Base-by-base conservation (phyloP, 2,888 invertebrate genomes). In the Leptinotarsa rubiginosa region DNA sequence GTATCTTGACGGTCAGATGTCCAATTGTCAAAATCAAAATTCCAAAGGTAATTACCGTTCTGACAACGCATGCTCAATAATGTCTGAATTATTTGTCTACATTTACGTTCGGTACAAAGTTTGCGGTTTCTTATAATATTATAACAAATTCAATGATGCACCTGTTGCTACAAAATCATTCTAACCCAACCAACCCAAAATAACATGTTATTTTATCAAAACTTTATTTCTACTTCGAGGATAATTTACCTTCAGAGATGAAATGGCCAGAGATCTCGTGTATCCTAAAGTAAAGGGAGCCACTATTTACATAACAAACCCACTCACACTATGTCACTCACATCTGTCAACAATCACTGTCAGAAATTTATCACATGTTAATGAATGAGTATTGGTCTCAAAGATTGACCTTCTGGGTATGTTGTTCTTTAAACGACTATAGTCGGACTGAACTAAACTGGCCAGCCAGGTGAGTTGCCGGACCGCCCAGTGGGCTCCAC, bases 381-480 rank as follows among this genome's bases (percentile, higher is more conserved):
- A 77, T 79, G 73, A 77, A 77, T 79, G 81, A 81, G 78, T 80
- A 77, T 73, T 78, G 79, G 80, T 79, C 77, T 70, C 70, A 79
- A 80, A 79, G 77, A 80, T 74, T 83, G 84, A 85, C 84, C 84
- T 85, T 84, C 83, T 81, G 81, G 81, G 77, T 79, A 77, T 81
- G 75, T 77, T 79, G 82, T 82, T 83, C 80, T 78, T 83, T 80
- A 79, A 80, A 79, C 85, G 85, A 84, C 84, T 86, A 81, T 82
- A 83, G 83, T 83, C 85, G 84, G 84, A 87, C 87, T 87, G 86
- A 85, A 85, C 84, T 83, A 82, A 84, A 83, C 85, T 86, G 84
- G 84, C 85, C 81, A 81, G 81, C 81, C 80, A 78, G 82, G 85
- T 85, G 83, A 84, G 82, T 84, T 80, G 84, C 83, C 84, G 85